phyloP scores from a whole-genome alignment of 2,888 invertebrate genomes.

The Machimus rusticus region DNA sequence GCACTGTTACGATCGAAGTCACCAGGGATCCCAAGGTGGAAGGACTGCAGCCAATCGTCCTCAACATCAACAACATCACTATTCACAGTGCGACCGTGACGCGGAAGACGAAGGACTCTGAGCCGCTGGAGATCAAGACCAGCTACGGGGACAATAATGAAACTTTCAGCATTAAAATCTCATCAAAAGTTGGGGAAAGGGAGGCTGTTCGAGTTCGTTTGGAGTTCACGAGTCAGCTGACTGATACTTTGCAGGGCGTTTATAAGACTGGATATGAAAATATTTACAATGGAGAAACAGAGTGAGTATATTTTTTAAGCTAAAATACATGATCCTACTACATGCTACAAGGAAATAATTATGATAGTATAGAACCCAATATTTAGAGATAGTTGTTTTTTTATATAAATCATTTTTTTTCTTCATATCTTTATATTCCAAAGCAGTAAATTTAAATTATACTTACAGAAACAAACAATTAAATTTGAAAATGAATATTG shows the following conservation, averaged over 20 bases:
- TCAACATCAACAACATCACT: slow-evolving; percentile 60
- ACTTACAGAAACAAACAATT: too few species aligned
- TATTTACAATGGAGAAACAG: slow-evolving; percentile 56
- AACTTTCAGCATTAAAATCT: slow-evolving; percentile 56
- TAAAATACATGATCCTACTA: too few species aligned
- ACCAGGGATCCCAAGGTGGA: slow-evolving; percentile 55
- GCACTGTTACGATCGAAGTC: slow-evolving; percentile 58
- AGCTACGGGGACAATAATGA: slow-evolving; percentile 58
- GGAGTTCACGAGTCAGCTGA: slow-evolving; percentile 66
- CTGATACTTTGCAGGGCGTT: slow-evolving; percentile 66
- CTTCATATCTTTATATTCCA: too few species aligned
- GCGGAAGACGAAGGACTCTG: slow-evolving; percentile 41
- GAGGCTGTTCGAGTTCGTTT: slow-evolving; percentile 63
- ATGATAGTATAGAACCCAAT: too few species aligned
- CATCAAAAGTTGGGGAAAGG: slow-evolving; percentile 37
- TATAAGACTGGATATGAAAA: slow-evolving; percentile 65
- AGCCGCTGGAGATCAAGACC: slow-evolving; percentile 54
- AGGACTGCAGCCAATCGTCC: slow-evolving; percentile 58
- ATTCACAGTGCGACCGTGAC: slow-evolving; percentile 58
- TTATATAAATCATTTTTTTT: too few species aligned
- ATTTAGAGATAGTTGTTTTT: too few species aligned
- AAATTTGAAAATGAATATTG: too few species aligned
- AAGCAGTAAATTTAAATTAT: too few species aligned
- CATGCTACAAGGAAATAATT: too few species aligned
- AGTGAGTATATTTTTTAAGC: too few species aligned